Evolutionary conservation across 2,797 vertebrate genomes (phyloP), one percentile per base, ranked within the genome.

Genomic region (Nasua narica): DNA sequence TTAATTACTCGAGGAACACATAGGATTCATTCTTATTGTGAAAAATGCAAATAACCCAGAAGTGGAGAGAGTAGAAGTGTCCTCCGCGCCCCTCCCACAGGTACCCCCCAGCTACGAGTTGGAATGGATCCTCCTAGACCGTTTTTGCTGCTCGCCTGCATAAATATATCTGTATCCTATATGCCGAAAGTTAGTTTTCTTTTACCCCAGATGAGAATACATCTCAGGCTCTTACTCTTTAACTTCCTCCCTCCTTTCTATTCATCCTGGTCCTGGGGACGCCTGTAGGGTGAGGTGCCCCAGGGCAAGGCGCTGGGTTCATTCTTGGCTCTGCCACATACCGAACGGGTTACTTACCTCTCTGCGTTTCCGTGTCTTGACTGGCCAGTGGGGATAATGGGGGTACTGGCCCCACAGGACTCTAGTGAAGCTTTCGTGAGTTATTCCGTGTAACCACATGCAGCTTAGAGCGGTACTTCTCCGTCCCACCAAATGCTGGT

Each of bases 1-100:
- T 37, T 29, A 77, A 79, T 87, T 78, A 52, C 35, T 92, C 70
- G 62, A 52, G 37, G 37, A 54, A 35, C 32, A 77, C 43, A 10
- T 65, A 40, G 76, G 74, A 46, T 93, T 65, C 50, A 12, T 62
- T 91, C 58, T 93, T 56, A n/a, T 10, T 77, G 67, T 25, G 60
- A 90, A 90, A 96, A 95, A 87, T 83, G 87, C 67, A 90, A 43
- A 82, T 77, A 78, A 69, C 54, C 70, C 77, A 62, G 65, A 83
- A 81, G 11, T 46, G 13, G 43, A 32, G 29, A 65, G 40, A 65
- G 11, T 46, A n/a, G 72, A 95, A 88, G 84, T 54, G 54, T 32
- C 50, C 50, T 52, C 48, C 0, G 2, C 52, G 48, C 16, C 40
- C 10, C 19, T 43, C 82, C 16, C 37, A 69, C 78, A 37, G 40